These are phyloP conservation scores for Ochlodes sylvanus DNA, from an alignment of 2,888 invertebrate genomes.

Conservation along the genomic window DNA sequence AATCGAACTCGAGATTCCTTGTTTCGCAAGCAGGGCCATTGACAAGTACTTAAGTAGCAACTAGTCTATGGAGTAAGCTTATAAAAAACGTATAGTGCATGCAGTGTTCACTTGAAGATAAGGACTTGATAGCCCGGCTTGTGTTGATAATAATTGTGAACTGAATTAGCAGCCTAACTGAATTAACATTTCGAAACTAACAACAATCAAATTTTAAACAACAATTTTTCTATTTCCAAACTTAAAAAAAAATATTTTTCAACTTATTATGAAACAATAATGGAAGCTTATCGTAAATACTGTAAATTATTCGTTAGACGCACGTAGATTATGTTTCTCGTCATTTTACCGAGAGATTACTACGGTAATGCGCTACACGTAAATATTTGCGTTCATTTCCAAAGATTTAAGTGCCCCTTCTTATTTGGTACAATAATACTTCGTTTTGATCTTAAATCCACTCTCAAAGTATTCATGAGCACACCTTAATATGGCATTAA, in stretches of 20 bases:
- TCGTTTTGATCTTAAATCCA: slow-evolving; percentile 40
- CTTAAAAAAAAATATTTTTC: background rate
- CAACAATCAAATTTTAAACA: too few species aligned
- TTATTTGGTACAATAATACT: slow-evolving; percentile 37
- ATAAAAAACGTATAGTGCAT: too few species aligned
- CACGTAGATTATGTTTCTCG: slow-evolving; percentile 10
- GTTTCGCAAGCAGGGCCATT: too few species aligned
- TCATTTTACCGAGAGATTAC: slow-evolving; percentile 13
- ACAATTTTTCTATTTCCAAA: too few species aligned
- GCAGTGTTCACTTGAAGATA: too few species aligned
- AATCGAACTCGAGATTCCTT: too few species aligned
- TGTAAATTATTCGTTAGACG: slow-evolving; percentile 3
- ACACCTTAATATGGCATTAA: slow-evolving; percentile 45
- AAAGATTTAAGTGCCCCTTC: slow-evolving; percentile 33
- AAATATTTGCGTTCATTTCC: slow-evolving; percentile 32
- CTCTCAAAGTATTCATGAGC: slow-evolving; percentile 40
- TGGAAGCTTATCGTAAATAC: slow-evolving; percentile 8
- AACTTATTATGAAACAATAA: background rate
- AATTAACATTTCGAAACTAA: too few species aligned
- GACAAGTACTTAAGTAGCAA: too few species aligned
- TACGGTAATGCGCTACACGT: slow-evolving; percentile 14
- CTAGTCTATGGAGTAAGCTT: too few species aligned
- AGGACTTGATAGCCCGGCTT: too few species aligned
- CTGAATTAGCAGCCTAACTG: too few species aligned
- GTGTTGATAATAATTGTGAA: too few species aligned